Percentiles rank a stretch among this genome's conserved stretches.
Conservation (phyloP, 2,113 vertebrate species). For the Poecile atricapillus region DNA sequence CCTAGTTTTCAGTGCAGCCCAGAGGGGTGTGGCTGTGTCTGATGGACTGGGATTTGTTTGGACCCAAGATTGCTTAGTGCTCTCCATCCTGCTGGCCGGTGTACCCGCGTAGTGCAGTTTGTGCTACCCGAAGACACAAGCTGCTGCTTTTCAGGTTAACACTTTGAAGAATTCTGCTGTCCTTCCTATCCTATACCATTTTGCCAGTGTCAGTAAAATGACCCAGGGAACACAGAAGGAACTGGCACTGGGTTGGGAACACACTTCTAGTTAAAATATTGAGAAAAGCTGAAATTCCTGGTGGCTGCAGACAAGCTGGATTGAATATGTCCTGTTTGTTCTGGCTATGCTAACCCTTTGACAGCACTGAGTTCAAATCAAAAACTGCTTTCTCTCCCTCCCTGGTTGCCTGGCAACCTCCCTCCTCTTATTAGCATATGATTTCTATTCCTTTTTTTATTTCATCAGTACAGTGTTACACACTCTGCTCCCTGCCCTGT, state of each 20-base stretch:
- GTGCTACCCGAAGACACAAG: neutral
- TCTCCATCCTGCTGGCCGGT: neutral
- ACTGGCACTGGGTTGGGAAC: neutral
- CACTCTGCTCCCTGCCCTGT: conserved; percentile 17
- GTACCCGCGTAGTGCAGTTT: neutral
- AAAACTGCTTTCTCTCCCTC: conserved; percentile 56
- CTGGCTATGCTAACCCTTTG: conserved; percentile 63
- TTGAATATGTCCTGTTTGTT: conserved; percentile 50
- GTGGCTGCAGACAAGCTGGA: neutral
- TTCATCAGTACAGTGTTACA: conserved; percentile 40
- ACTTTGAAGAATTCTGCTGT: neutral
- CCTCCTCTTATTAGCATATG: conserved; percentile 67
- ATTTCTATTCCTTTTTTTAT: conserved; percentile 68
- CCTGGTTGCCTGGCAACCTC: conserved; percentile 67
- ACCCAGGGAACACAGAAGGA: neutral
- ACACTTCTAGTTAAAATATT: neutral
- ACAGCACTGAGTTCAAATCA: conserved; percentile 59
- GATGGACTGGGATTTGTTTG: neutral
- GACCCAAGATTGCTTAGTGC: neutral
- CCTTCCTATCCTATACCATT: neutral
- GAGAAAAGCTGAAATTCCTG: neutral
- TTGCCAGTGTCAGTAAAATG: neutral
- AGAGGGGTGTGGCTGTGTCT: neutral
- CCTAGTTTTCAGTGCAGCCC: neutral
- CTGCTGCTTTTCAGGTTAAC: neutral